Conservation (phyloP, 2,113 vertebrate genomes). For the Trochalopteron elliotii region DNA sequence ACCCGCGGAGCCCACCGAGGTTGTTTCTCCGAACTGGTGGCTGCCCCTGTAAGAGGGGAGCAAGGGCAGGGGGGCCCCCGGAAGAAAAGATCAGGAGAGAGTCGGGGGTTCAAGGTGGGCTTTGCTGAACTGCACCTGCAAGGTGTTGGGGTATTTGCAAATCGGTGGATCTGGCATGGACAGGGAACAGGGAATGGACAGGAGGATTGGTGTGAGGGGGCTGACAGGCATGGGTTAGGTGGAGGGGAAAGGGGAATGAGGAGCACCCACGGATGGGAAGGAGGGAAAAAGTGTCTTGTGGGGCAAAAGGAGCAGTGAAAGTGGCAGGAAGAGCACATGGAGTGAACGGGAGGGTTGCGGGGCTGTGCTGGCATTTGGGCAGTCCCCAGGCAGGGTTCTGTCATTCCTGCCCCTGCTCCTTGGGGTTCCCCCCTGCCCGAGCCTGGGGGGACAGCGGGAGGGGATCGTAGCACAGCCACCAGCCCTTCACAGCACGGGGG, state of each 20-base stretch:
- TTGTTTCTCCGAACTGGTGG: rapidly evolving
- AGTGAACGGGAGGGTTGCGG: background rate
- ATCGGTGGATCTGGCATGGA: background rate
- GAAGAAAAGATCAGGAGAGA: background rate
- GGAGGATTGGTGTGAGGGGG: background rate
- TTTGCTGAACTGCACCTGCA: background rate
- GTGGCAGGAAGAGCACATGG: background rate
- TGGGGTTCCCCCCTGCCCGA: rapidly evolving
- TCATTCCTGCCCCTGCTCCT: background rate
- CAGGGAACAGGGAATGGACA: background rate
- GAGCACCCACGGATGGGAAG: background rate
- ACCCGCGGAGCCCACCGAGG: background rate
- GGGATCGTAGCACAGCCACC: rapidly evolving
- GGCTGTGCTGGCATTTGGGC: background rate
- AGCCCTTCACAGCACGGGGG: background rate
- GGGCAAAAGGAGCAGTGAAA: background rate
- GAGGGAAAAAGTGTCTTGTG: too few relatives aligned
- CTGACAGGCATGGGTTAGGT: rapidly evolving
- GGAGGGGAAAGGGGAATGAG: background rate
- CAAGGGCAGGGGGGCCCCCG: rapidly evolving
- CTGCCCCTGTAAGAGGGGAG: background rate
- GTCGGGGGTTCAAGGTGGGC: background rate
- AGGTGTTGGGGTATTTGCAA: rapidly evolving
- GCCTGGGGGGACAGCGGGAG: background rate
- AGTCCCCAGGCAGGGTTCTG: background rate